Evolutionary conservation across 1,140 invertebrate species (phyloP).

Genomic region (Teleogryllus occipitalis): DNA sequence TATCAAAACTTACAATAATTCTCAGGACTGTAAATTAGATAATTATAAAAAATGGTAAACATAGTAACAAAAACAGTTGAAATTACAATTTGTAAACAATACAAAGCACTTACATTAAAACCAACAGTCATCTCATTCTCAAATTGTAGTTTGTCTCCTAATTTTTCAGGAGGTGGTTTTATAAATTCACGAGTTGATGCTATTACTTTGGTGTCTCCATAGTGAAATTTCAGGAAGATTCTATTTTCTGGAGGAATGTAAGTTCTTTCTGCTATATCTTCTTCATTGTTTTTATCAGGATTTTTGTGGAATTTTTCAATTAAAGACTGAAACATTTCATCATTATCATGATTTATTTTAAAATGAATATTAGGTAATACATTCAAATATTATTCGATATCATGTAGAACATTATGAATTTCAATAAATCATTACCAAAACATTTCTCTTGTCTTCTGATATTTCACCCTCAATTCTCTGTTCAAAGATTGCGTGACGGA

Average conservation of each 20-base stretch:
- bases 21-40: not conserved
- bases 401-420: slow-evolving; percentile 14
- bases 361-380: not conserved
- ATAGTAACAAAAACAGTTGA: not conserved
- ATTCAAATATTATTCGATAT: not conserved
- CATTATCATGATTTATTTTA: not conserved
- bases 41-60: not conserved
- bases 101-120: not conserved
- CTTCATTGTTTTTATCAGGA: slow-evolving; percentile 38
- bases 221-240: slow-evolving; percentile 59
- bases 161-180: slow-evolving; percentile 45
- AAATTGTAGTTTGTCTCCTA: not conserved
- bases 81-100: not conserved
- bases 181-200: slow-evolving; percentile 53
- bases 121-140: not conserved
- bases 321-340: slow-evolving; percentile 39
- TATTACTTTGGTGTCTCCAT: slow-evolving; percentile 54
- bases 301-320: slow-evolving; percentile 54
- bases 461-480: slow-evolving; percentile 35
- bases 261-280: slow-evolving; percentile 55
- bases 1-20: not conserved
- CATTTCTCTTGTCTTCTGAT: slow-evolving; percentile 33
- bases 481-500: slow-evolving; percentile 39
- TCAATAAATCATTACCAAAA: slow-evolving; percentile 34
- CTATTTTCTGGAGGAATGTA: slow-evolving; percentile 52